Percentiles rank a stretch among this genome's conserved stretches.
Conservation (phyloP, 2,888 invertebrate species). For the Clivina fossor region DNA sequence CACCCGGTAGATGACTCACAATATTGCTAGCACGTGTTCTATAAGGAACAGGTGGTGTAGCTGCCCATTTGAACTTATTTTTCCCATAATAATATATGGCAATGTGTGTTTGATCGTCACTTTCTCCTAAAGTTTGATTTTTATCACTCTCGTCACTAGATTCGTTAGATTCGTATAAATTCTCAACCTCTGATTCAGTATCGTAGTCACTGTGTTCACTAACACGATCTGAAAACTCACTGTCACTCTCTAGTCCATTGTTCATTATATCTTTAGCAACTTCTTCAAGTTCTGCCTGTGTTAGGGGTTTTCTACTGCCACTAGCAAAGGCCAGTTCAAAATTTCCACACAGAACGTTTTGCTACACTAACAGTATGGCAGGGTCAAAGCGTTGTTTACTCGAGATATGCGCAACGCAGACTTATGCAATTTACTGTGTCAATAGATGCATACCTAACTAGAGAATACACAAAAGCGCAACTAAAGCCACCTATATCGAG, state of each 20-base stretch:
- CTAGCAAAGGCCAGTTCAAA: slow-evolving; percentile 1
- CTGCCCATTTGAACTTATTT: slow-evolving; percentile 6
- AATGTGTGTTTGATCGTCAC: background rate
- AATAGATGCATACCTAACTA: slow-evolving; percentile 8
- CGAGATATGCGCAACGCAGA: background rate
- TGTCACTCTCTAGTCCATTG: slow-evolving; percentile 5
- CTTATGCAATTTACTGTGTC: background rate
- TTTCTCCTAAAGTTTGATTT: too few relatives aligned
- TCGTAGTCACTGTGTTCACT: slow-evolving; percentile 1
- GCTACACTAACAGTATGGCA: slow-evolving; percentile 5
- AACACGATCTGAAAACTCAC: background rate
- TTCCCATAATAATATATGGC: slow-evolving; percentile 2
- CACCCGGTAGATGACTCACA: slow-evolving; percentile 2
- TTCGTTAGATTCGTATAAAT: background rate
- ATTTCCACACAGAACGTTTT: background rate
- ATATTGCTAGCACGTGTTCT: slow-evolving; percentile 8
- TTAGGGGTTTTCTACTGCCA: background rate
- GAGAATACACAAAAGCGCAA: slow-evolving; percentile 5
- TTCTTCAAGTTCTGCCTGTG: slow-evolving; percentile 4
- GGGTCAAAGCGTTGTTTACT: slow-evolving; percentile 2
- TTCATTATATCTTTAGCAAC: slow-evolving; percentile 7
- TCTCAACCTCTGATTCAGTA: slow-evolving; percentile 8
- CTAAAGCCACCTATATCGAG: background rate
- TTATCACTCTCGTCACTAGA: slow-evolving; percentile 2
- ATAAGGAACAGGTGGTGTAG: too few relatives aligned